These are phyloP conservation scores for Prionailurus viverrinus DNA, from an alignment of 2,113 vertebrate genomes.

Conservation along the genomic window DNA sequence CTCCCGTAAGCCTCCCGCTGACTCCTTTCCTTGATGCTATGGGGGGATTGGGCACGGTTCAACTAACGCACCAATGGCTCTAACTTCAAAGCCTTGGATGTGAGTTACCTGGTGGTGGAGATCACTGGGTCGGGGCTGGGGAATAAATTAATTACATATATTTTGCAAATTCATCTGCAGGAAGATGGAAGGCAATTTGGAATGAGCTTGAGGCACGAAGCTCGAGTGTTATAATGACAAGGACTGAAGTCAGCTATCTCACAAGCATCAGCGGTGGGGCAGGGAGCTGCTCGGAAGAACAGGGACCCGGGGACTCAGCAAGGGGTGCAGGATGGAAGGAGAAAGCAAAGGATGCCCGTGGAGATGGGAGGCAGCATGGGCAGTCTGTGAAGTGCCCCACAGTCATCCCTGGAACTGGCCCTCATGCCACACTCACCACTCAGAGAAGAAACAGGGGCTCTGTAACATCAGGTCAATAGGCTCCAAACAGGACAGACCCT, in stretches of 20 bases:
- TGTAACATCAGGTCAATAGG: no score
- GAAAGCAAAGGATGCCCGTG: fast-evolving
- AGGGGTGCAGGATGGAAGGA: not conserved
- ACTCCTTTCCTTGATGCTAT: not conserved
- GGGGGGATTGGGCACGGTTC: fast-evolving
- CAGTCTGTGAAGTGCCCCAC: fast-evolving
- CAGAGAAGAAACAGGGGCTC: not conserved
- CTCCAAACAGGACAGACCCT: fast-evolving
- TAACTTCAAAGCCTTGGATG: not conserved
- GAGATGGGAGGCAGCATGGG: fast-evolving
- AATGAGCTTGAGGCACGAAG: not conserved
- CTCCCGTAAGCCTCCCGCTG: fast-evolving
- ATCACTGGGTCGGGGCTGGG: not conserved
- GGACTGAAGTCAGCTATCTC: not conserved
- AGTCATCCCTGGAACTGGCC: fast-evolving
- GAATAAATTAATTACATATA: not conserved
- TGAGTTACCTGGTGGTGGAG: not conserved
- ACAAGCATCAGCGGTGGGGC: fast-evolving
- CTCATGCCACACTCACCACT: not conserved
- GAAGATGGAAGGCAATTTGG: not conserved
- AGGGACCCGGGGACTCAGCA: fast-evolving
- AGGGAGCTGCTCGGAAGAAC: not conserved
- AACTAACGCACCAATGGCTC: fast-evolving
- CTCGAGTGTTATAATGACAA: not conserved
- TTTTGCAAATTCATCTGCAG: not conserved